phyloP scores from a whole-genome alignment of 2,888 invertebrate genomes.

The Tipula unca region DNA sequence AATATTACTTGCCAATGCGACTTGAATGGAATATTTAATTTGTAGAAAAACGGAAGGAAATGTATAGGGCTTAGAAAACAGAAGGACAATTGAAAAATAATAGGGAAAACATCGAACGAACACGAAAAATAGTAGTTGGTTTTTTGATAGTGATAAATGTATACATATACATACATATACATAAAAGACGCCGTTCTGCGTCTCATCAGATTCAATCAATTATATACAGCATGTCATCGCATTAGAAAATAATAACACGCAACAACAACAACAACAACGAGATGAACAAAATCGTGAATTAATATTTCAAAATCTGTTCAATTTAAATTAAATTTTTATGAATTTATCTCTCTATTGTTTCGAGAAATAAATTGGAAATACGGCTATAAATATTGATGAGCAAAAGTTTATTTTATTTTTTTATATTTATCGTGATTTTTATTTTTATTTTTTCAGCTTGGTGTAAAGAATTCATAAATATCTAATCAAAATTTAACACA shows the following conservation, averaged over 20 bases:
- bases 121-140: neutral
- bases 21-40: neutral
- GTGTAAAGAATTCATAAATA: neutral
- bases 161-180: neutral
- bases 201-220: neutral
- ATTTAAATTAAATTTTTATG: neutral
- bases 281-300: neutral
- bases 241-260: neutral
- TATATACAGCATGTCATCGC: neutral
- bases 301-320: neutral
- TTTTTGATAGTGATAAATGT: neutral
- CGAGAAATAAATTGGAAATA: neutral
- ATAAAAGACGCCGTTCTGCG: neutral
- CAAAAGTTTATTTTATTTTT: neutral
- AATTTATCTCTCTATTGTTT: neutral
- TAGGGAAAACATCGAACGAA: neutral
- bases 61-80: neutral
- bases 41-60: neutral
- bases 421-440: neutral
- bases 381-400: neutral
- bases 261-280: neutral
- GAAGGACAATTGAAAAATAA: constrained; percentile 8
- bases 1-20: neutral
- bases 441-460: neutral
- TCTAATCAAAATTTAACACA: neutral